Percentiles rank a stretch among this genome's conserved stretches.
These are phyloP conservation scores for Parnassius apollo DNA, from an alignment of 2,888 invertebrate genomes.

Conservation along the genomic window DNA sequence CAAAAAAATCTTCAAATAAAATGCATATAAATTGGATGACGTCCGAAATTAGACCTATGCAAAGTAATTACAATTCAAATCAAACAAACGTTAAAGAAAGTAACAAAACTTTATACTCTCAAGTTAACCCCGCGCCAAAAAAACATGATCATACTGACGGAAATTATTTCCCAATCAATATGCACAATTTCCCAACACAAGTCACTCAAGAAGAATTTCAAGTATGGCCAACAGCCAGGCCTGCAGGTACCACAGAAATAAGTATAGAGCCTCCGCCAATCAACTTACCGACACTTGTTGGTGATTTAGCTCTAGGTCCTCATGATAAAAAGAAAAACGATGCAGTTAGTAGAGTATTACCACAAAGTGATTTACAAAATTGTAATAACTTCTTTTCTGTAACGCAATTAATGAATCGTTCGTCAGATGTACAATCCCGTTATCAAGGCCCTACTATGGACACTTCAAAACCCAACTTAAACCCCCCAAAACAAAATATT, in stretches of 20 bases:
- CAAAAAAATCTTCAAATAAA: slow-evolving; percentile 71
- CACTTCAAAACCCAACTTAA: slow-evolving; percentile 35
- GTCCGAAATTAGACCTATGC: slow-evolving; percentile 69
- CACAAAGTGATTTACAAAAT: slow-evolving; percentile 62
- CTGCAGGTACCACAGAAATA: slow-evolving; percentile 71
- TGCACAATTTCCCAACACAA: slow-evolving; percentile 67
- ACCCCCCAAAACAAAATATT: slow-evolving; percentile 51
- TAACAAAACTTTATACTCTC: slow-evolving; percentile 53
- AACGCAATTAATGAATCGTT: slow-evolving; percentile 73
- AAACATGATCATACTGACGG: slow-evolving; percentile 62
- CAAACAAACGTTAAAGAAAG: slow-evolving; percentile 55
- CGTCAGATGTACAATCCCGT: slow-evolving; percentile 60
- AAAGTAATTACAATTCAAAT: slow-evolving; percentile 55
- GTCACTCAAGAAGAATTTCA: slow-evolving; percentile 66
- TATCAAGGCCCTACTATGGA: slow-evolving; percentile 57
- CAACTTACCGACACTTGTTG: slow-evolving; percentile 71
- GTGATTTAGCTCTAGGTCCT: slow-evolving; percentile 71
- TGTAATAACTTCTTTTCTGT: slow-evolving; percentile 73
- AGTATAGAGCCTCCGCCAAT: slow-evolving; percentile 75
- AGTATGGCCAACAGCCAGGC: slow-evolving; percentile 69
- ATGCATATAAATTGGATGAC: slow-evolving; percentile 79
- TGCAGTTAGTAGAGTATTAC: slow-evolving; percentile 45
- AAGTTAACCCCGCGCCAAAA: slow-evolving; percentile 49
- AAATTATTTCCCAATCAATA: slow-evolving; percentile 68
- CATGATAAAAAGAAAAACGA: slow-evolving; percentile 73